These are phyloP conservation scores for Hyles lineata DNA, from an alignment of 2,888 invertebrate species.

Conservation along the genomic window DNA sequence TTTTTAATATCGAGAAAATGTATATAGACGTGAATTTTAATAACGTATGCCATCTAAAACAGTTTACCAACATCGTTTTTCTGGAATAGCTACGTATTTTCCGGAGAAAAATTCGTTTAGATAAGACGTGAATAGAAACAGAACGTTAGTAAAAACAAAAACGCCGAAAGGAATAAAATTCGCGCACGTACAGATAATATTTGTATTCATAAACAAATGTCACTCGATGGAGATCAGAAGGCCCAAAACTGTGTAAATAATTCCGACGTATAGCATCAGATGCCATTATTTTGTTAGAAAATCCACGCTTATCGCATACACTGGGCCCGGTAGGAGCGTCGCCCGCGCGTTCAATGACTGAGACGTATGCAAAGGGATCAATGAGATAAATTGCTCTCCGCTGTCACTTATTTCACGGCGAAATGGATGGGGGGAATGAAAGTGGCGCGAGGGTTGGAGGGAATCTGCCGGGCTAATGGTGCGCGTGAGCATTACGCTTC, in stretches of 20 bases:
- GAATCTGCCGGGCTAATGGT: slow-evolving; percentile 61
- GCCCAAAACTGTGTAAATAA: slow-evolving; percentile 12
- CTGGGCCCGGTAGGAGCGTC: slow-evolving; percentile 46
- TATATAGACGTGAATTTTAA: no score
- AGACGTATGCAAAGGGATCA: slow-evolving; percentile 81
- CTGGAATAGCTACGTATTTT: not conserved
- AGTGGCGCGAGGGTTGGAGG: slow-evolving; percentile 40
- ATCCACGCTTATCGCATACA: slow-evolving; percentile 67
- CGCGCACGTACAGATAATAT: slow-evolving; percentile 47
- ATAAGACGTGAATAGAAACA: slow-evolving; percentile 13
- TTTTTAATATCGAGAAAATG: not conserved
- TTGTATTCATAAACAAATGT: slow-evolving; percentile 49
- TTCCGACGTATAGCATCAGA: slow-evolving; percentile 12
- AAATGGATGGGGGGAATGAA: slow-evolving; percentile 54
- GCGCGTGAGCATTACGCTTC: slow-evolving; percentile 71
- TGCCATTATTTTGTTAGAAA: slow-evolving; percentile 21
- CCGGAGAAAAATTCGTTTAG: not conserved
- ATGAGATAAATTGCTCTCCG: slow-evolving; percentile 76
- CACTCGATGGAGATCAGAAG: slow-evolving; percentile 38
- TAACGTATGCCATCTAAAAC: no score
- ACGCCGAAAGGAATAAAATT: slow-evolving; percentile 41
- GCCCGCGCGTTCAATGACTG: slow-evolving; percentile 69
- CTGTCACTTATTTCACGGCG: slow-evolving; percentile 73
- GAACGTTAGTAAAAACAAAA: not conserved
- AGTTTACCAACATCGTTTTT: no score